Evolutionary conservation across 1,140 invertebrate species (phyloP).

Genomic region (Drosophila orena): DNA sequence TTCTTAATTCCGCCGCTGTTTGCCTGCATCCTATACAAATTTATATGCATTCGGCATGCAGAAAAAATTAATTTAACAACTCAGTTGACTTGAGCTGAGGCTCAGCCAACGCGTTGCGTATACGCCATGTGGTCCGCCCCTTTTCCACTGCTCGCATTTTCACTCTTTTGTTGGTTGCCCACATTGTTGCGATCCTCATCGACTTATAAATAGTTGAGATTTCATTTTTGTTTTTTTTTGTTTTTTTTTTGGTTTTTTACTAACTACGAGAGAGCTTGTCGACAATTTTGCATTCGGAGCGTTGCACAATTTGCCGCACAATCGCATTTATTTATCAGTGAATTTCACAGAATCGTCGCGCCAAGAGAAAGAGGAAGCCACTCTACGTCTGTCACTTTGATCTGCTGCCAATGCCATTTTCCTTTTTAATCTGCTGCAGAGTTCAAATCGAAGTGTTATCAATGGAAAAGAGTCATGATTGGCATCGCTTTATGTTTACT

Average conservation of each 20-base stretch:
- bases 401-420: conserved; percentile 65
- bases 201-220: conserved; percentile 52
- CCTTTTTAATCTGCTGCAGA: conserved; percentile 72
- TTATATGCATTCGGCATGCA: conserved; percentile 62
- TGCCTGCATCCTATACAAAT: conserved; percentile 34
- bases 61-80: conserved; percentile 83
- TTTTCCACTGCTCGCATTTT: conserved; percentile 15
- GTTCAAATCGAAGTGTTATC: conserved; percentile 68
- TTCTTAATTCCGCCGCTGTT: conserved; percentile 16
- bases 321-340: conserved; percentile 82
- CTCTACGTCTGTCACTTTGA: conserved; percentile 53
- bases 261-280: conserved; percentile 62
- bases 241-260: conserved; percentile 17
- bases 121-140: conserved; percentile 52
- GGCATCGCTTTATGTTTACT: conserved; percentile 57
- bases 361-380: conserved; percentile 57
- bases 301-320: conserved; percentile 82
- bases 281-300: conserved; percentile 77
- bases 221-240: conserved; percentile 9
- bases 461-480: conserved; percentile 40
- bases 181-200: conserved; percentile 32
- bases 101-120: conserved; percentile 67
- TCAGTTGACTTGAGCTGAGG: conserved; percentile 79
- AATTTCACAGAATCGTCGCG: conserved; percentile 58
- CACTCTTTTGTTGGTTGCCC: conserved; percentile 14